phyloP scores from a whole-genome alignment of 1,140 invertebrate species.

The Glossosoma conforme region DNA sequence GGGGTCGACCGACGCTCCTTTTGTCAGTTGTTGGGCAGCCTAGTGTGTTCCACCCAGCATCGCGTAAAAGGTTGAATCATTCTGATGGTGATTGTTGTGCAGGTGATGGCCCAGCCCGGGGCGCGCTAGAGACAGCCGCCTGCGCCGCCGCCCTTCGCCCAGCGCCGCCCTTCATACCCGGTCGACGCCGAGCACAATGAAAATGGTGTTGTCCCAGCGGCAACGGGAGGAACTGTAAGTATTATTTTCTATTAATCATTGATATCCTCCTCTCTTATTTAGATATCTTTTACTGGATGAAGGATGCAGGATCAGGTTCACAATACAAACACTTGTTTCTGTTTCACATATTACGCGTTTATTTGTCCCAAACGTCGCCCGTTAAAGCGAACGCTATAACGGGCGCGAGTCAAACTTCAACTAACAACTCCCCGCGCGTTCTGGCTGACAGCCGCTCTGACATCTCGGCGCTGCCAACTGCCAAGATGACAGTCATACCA shows the following conservation, averaged over 20 bases:
- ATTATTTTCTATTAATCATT: neutral
- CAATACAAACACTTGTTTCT: no score
- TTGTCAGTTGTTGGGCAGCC: neutral
- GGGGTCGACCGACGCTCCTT: no score
- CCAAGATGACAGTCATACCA: no score
- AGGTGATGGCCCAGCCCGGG: constrained; percentile 4
- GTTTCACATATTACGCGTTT: no score
- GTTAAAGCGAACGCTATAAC: no score
- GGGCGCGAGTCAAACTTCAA: no score
- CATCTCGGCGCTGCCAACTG: no score
- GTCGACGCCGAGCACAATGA: constrained; percentile 63
- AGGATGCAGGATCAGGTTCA: no score
- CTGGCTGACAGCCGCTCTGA: no score
- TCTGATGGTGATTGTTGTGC: neutral
- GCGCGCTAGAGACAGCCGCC: constrained; percentile 27
- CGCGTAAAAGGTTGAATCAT: neutral
- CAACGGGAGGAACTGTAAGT: constrained; percentile 99
- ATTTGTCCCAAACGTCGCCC: no score
- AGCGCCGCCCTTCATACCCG: constrained; percentile 13
- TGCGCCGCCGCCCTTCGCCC: constrained; percentile 22
- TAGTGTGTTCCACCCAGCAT: neutral
- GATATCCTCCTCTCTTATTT: neutral
- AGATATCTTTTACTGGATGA: neutral
- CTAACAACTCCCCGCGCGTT: no score
- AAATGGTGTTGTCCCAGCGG: constrained; percentile 98